Percentiles rank a stretch among this genome's conserved stretches.
phyloP scores from a whole-genome alignment of 2,113 vertebrate genomes.

The Mustela nigripes region DNA sequence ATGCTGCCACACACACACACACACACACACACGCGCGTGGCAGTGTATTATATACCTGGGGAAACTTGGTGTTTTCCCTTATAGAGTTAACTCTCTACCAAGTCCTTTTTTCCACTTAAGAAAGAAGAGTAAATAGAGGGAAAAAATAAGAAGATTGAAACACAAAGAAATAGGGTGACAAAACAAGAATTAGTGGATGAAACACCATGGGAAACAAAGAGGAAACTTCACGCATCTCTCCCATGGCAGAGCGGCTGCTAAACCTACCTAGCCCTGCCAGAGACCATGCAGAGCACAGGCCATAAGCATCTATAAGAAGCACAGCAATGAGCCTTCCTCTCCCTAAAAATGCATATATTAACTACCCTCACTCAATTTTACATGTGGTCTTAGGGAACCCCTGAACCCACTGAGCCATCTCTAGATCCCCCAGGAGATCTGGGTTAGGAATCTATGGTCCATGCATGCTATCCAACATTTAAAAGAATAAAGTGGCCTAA shows the following conservation, averaged over 20 bases:
- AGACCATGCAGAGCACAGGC: background rate
- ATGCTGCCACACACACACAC: too few species aligned
- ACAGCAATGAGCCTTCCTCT: background rate
- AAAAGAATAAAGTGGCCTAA: background rate
- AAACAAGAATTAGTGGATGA: background rate
- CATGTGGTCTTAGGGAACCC: background rate
- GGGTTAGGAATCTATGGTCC: background rate
- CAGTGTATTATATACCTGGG: too few species aligned
- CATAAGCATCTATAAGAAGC: background rate
- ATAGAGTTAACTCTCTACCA: background rate
- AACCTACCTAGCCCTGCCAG: background rate
- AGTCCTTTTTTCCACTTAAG: background rate
- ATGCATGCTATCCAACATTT: background rate
- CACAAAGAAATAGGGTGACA: background rate
- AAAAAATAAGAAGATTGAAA: background rate
- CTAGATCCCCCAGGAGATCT: background rate
- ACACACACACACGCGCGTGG: too few species aligned
- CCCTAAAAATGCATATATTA: background rate
- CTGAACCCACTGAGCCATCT: background rate
- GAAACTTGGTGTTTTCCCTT: background rate
- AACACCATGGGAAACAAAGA: background rate
- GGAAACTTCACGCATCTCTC: rapidly evolving
- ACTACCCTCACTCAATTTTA: background rate
- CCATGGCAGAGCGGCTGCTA: background rate
- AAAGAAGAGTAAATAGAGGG: background rate